Percentiles rank a stretch among this genome's conserved stretches.
These are phyloP conservation scores for Drosophila quinaria DNA, from an alignment of 2,888 invertebrate species.

Conservation along the genomic window DNA sequence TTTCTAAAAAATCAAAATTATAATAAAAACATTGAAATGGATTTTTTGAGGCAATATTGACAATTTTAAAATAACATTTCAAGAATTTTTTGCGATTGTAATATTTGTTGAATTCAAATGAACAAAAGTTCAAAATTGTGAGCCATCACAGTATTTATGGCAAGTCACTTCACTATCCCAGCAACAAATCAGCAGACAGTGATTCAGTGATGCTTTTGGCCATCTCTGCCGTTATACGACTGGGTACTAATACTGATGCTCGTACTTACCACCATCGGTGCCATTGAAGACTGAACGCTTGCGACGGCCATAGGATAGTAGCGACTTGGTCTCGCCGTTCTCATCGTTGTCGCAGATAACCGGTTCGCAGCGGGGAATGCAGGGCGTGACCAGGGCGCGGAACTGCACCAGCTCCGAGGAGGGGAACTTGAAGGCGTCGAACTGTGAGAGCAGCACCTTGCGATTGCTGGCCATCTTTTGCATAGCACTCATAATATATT, in stretches of 20 bases:
- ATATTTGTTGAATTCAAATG: too few relatives aligned
- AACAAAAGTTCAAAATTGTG: background rate
- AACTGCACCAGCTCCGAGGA: constrained; percentile 97
- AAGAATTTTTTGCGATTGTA: background rate
- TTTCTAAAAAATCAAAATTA: background rate
- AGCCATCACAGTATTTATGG: background rate
- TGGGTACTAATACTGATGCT: background rate
- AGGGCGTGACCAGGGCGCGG: constrained; percentile 96
- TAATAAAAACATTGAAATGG: too few relatives aligned
- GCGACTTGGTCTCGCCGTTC: constrained; percentile 92
- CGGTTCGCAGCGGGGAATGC: constrained; percentile 96
- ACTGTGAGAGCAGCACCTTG: constrained; percentile 94
- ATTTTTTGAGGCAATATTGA: too few relatives aligned
- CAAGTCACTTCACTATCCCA: constrained; percentile 31
- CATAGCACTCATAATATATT: constrained; percentile 97
- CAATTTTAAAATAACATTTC: too few relatives aligned
- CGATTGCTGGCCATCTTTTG: constrained; percentile 92
- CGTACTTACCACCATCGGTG: constrained; percentile 84
- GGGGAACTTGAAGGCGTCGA: constrained; percentile 98
- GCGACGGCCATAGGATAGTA: constrained; percentile 93
- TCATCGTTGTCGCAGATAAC: constrained; percentile 95
- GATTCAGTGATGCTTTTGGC: constrained; percentile 23
- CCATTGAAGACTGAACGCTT: constrained; percentile 88
- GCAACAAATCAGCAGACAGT: constrained; percentile 34
- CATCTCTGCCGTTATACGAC: constrained; percentile 39